A percentile compares a stretch with the other conserved stretches of the same genome.
Conservation (phyloP, 2,113 vertebrate genomes). For the Pluvialis apricaria region DNA sequence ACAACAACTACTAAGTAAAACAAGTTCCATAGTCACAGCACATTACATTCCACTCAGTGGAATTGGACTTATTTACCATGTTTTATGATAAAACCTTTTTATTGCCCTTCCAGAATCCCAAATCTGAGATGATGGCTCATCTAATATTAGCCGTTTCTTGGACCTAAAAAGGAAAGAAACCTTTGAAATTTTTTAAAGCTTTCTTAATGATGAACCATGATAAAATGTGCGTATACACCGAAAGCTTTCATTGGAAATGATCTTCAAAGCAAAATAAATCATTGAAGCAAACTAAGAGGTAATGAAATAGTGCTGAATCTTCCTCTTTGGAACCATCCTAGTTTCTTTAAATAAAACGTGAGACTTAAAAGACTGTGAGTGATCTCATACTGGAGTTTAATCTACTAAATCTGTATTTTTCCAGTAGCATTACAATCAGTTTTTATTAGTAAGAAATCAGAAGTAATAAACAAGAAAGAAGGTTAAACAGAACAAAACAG, state of each 20-base stretch:
- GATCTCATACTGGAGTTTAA: neutral
- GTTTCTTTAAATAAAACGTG: neutral
- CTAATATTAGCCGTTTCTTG: neutral
- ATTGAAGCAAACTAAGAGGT: rapidly evolving
- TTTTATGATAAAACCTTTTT: neutral
- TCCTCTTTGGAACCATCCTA: neutral
- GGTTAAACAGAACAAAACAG: neutral
- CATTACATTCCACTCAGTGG: neutral
- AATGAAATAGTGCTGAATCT: neutral
- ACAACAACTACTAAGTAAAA: neutral
- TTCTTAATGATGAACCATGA: neutral
- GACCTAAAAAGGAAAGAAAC: neutral
- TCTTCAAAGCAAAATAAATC: neutral
- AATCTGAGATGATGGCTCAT: neutral
- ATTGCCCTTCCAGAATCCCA: neutral
- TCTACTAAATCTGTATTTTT: neutral
- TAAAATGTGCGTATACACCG: neutral
- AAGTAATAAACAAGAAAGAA: neutral
- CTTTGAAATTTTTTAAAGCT: neutral
- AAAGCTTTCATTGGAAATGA: neutral
- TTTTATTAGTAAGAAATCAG: neutral
- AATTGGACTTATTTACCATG: neutral
- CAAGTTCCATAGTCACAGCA: neutral
- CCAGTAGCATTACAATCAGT: neutral
- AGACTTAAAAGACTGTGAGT: neutral